phyloP scores from a whole-genome alignment of 2,888 invertebrate species.

The Melangyna quadrimaculata region DNA sequence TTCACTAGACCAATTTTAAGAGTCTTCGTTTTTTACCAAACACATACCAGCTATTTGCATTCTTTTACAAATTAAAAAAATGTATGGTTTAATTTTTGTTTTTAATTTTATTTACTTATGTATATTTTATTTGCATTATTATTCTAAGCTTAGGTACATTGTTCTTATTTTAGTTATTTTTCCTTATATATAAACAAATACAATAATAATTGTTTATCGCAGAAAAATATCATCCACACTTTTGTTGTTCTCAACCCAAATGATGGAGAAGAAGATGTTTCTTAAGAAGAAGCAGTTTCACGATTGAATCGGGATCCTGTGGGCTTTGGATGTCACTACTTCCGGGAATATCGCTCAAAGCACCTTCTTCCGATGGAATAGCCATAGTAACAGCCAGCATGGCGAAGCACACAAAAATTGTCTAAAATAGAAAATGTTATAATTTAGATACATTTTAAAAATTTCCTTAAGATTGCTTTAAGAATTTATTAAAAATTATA shows the following conservation, averaged over 20 bases:
- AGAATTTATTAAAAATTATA: background rate
- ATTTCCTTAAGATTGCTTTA: too few relatives aligned
- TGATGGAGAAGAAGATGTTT: background rate
- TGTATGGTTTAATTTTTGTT: background rate
- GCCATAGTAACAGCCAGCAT: background rate
- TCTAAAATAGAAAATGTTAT: background rate
- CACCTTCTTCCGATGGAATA: background rate
- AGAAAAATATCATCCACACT: too few relatives aligned
- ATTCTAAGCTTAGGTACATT: background rate
- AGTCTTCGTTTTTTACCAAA: too few relatives aligned
- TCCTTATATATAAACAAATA: too few relatives aligned
- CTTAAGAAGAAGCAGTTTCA: background rate
- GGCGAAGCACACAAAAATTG: background rate
- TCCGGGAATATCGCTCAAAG: background rate
- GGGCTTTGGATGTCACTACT: background rate
- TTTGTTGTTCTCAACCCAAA: background rate
- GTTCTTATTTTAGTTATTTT: background rate
- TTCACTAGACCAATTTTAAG: too few relatives aligned
- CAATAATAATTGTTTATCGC: too few relatives aligned
- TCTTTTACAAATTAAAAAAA: too few relatives aligned
- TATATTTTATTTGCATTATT: background rate
- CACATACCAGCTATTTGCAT: too few relatives aligned
- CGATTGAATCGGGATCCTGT: background rate
- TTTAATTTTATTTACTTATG: background rate
- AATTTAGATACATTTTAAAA: background rate